Percentiles rank a stretch among this genome's conserved stretches.
phyloP scores from a whole-genome alignment of 2,888 invertebrate species.

The Poecilus cupreus region DNA sequence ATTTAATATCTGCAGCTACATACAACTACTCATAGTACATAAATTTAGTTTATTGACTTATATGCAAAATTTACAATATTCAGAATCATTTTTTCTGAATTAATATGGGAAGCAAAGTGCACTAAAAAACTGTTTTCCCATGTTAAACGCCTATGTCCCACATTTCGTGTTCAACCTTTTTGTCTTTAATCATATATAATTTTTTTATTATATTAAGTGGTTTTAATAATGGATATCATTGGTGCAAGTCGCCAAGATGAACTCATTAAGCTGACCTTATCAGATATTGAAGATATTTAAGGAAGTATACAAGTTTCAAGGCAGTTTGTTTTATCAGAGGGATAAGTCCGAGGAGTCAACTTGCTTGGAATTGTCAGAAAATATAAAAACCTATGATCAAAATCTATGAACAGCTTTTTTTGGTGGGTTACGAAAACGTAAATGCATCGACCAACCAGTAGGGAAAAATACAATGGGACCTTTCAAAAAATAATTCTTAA shows the following conservation, averaged over 20 bases:
- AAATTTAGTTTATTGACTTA: too few relatives aligned
- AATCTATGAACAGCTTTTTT: not conserved
- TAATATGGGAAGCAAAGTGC: too few relatives aligned
- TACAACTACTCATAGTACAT: too few relatives aligned
- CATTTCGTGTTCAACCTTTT: too few relatives aligned
- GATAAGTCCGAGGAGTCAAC: not conserved
- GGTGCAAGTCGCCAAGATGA: constrained; percentile 61
- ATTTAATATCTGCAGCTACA: too few relatives aligned
- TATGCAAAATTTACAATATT: too few relatives aligned
- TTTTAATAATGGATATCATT: constrained; percentile 59
- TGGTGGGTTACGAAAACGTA: not conserved
- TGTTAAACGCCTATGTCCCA: too few relatives aligned
- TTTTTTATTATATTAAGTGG: constrained; percentile 55
- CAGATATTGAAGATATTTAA: not conserved
- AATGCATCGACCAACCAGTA: not conserved
- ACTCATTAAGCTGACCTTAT: constrained; percentile 56
- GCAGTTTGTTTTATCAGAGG: not conserved
- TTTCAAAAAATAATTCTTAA: not conserved
- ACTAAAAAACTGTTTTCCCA: too few relatives aligned
- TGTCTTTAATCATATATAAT: not conserved
- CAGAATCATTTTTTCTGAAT: too few relatives aligned
- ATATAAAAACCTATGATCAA: not conserved
- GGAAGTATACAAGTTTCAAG: not conserved
- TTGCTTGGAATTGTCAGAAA: not conserved
- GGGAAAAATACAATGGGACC: not conserved